These are phyloP conservation scores for Oligia latruncula DNA, from an alignment of 2,888 invertebrate species.

Conservation along the genomic window DNA sequence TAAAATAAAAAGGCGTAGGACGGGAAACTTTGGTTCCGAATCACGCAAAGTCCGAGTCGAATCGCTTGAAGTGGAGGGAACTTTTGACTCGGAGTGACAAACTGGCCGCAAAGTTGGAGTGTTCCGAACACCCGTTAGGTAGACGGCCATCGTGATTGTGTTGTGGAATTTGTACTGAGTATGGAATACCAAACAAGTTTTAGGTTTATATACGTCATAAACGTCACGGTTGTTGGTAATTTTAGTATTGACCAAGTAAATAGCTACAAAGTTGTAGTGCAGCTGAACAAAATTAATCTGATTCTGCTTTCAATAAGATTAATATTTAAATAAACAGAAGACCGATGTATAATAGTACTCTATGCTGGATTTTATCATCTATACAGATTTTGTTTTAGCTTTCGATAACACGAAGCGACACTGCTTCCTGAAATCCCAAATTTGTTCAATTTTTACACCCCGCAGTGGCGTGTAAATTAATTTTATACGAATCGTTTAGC, in stretches of 20 bases:
- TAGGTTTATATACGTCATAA: slow-evolving; percentile 46
- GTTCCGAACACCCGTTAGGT: slow-evolving; percentile 67
- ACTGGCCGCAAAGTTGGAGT: slow-evolving; percentile 72
- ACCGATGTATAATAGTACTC: background rate
- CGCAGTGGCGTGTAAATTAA: background rate
- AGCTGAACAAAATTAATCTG: background rate
- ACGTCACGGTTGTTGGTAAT: slow-evolving; percentile 36
- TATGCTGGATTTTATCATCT: background rate
- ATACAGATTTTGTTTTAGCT: background rate
- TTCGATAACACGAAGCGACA: background rate
- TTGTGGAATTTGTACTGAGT: slow-evolving; percentile 55
- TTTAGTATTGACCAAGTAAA: slow-evolving; percentile 26
- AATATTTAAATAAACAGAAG: background rate
- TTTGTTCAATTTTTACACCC: background rate
- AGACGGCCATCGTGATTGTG: slow-evolving; percentile 58
- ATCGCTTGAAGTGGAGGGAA: slow-evolving; percentile 71
- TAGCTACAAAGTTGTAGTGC: slow-evolving; percentile 17
- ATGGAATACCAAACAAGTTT: slow-evolving; percentile 46
- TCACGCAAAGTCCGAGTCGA: slow-evolving; percentile 68
- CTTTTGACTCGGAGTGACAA: slow-evolving; percentile 78
- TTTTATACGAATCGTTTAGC: background rate
- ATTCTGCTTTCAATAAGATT: background rate
- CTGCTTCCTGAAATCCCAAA: background rate
- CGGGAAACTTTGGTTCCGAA: slow-evolving; percentile 70
- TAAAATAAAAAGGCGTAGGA: slow-evolving; percentile 72